Evolutionary conservation across 2,797 vertebrate species (phyloP).

Genomic region (Tragopan temminckii): DNA sequence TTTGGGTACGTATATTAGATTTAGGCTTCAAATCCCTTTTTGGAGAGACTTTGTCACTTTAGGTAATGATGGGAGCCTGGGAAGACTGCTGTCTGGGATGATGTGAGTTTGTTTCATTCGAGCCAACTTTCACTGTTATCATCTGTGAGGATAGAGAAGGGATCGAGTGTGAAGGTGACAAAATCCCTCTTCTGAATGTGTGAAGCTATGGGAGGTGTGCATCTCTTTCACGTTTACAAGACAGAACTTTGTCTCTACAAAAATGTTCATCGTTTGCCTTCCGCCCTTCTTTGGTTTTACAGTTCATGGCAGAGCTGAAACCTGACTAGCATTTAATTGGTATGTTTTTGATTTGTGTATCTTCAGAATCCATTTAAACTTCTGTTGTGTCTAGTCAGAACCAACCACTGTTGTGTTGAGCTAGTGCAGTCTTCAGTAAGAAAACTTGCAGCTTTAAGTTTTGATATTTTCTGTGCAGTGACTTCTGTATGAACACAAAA

Average conservation of each 20-base stretch:
- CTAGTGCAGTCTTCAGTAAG: fast-evolving
- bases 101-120: background rate
- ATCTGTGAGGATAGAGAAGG: background rate
- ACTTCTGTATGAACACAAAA: background rate
- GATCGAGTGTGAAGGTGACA: background rate
- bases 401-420: background rate
- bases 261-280: background rate
- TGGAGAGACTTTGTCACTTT: background rate
- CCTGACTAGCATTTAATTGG: background rate
- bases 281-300: background rate
- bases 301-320: background rate
- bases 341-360: background rate
- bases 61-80: background rate
- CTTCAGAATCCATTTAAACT: background rate
- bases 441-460: background rate
- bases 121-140: background rate
- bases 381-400: background rate
- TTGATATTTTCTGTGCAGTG: background rate
- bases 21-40: background rate
- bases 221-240: background rate
- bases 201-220: background rate
- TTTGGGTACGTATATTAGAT: background rate
- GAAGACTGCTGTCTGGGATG: background rate
- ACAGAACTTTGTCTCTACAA: background rate
- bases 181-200: background rate